Evolutionary conservation across 2,113 vertebrate species (phyloP), one percentile per base, ranked within the genome.

Genomic region (Pica pica): DNA sequence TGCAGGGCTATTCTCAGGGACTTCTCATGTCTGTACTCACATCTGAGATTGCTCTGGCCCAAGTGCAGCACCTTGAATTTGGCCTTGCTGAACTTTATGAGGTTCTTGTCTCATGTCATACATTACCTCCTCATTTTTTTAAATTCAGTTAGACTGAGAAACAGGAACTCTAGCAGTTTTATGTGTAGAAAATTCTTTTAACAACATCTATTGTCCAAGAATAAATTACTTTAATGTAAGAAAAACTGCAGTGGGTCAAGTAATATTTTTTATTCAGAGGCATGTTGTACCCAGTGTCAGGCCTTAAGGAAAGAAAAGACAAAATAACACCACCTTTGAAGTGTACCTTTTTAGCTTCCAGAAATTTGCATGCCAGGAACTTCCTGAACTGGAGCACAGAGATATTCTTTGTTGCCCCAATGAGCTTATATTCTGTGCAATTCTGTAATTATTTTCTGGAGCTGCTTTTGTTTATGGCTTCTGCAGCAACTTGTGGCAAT

Each of bases 1-100:
- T 0, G 1, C 10, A 47, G 16, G 9, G 56, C 16, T 41, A 13
- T 5, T 55, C 16, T 35, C 49, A 26, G 3, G 35, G 30, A 15
- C 20, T 26, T 52, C 46, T 78, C 16, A 16, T 12, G 13, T n/a
- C 19, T 78, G 23, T 39, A 30, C 10, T 47, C 30, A 14, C 12
- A 16, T n/a, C 41, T 63, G 41, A 63, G 30, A 30, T 24, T 70
- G 30, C 20, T 17, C 41, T 30, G 8, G 41, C 10, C 20, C 24
- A 41, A 16, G 6, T 14, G 41, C 7, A 55, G 9, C 16, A 20
- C 23, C 16, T 24, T 46, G 39, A 55, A 47, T 19, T n/a, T 20
- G n/a, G 10, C 13, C 19, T n/a, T 30, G 24, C 47, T 41, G 39
- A 61, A 60, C 19, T 78, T 46, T 28, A 63, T 16, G 19, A 24